These are phyloP conservation scores for Panonychus citri DNA, from an alignment of 1,140 invertebrate genomes.

Conservation along the genomic window DNA sequence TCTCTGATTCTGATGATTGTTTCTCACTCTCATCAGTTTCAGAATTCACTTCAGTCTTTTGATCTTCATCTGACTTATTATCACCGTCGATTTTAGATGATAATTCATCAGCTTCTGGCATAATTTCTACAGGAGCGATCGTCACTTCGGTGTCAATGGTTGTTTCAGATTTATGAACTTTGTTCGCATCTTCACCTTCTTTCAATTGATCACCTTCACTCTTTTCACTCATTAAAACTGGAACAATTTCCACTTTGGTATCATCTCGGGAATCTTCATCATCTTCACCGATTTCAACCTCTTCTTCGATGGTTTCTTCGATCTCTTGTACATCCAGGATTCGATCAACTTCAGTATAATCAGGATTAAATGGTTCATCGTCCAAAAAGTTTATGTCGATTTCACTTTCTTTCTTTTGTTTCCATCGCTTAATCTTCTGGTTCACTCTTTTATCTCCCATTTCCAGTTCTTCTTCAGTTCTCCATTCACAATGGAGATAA, in stretches of 20 bases:
- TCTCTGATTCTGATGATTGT: neutral
- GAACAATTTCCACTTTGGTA: neutral
- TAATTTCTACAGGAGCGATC: constrained; percentile 3
- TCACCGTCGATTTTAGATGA: constrained; percentile 7
- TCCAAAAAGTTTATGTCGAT: constrained; percentile 84
- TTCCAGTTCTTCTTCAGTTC: constrained; percentile 82
- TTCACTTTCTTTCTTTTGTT: constrained; percentile 66
- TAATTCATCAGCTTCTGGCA: constrained; percentile 18
- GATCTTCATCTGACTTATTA: neutral
- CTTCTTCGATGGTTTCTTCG: constrained; percentile 10
- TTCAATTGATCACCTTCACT: neutral
- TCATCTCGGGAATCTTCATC: neutral
- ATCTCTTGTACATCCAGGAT: constrained; percentile 69
- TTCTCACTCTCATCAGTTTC: constrained; percentile 4
- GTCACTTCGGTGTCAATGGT: neutral
- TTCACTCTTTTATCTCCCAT: constrained; percentile 81
- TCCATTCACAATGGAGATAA: constrained; percentile 98
- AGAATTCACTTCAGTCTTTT: constrained; percentile 1
- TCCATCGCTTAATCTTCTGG: constrained; percentile 83
- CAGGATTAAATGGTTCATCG: constrained; percentile 95
- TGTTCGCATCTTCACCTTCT: neutral
- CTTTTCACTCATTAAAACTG: neutral
- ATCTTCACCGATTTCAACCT: constrained; percentile 5
- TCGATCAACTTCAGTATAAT: constrained; percentile 91
- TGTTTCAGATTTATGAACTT: neutral